Base-by-base conservation (phyloP, 2,888 invertebrate genomes). In the Esperia sulphurella region DNA sequence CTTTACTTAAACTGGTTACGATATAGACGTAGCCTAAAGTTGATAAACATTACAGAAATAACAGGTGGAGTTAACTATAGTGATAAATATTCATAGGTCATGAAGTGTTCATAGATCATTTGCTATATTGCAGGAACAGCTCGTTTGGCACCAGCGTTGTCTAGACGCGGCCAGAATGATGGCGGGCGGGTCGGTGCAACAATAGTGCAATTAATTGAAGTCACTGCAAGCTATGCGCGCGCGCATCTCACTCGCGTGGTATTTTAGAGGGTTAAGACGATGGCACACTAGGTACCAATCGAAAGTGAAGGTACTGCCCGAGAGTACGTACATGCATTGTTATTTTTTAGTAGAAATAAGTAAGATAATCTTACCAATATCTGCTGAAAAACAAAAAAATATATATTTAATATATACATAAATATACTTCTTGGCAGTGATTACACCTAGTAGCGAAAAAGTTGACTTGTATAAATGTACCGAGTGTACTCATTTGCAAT, bases 151-250 rank as follows among this genome's bases (percentile, higher is more conserved):
- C 52, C 0, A 14, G 40, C 43, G 41, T 14, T 21, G 45, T 48
- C 43, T 48, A 35, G 21, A 38, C 14, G 37, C 30, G 43, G 46
- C 50, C 52, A 53, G 53, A 58, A 58, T 41, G 31, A 42, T 59
- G 62, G 61, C 63, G 62, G 58, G 62, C 60, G 58, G 48, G 56
- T 54, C 61, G 58, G 54, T 50, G 57, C 63, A 63, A 68, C 71
- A 72, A 72, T 71, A 67, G 62, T 55, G 61, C 65, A 61, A 75
- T 75, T 74, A 75, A 76, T 77, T 58, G 65, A 54, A 50, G 60
- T 48, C 55, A 48, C 54, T 35, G 21, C 35, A 14, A 35, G 8
- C 14, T 10, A 9, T 57, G 53, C 57, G 58, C 56, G 50, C 49
- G 50, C 55, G 57, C 54, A 47, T 45, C 47, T 48, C 46, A 49